A percentile compares a stretch with the other conserved stretches of the same genome.
These are phyloP conservation scores for Drosophila prosaltans DNA, from an alignment of 1,140 invertebrate genomes.

Conservation along the genomic window DNA sequence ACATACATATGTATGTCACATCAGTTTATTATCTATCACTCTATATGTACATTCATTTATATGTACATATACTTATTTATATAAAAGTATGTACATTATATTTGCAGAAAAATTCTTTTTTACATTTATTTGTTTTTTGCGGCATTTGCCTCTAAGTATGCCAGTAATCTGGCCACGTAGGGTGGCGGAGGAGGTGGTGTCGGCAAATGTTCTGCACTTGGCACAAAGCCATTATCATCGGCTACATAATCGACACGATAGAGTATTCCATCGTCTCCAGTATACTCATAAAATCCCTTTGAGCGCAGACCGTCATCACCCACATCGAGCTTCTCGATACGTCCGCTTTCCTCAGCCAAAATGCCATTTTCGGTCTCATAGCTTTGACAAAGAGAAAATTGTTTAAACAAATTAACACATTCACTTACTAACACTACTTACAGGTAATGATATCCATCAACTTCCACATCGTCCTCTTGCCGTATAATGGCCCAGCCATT, in stretches of 20 bases:
- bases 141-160: conserved; percentile 62
- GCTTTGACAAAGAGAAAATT: conserved; percentile 16
- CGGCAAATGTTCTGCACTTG: conserved; percentile 91
- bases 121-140: conserved; percentile 26
- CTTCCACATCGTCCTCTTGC: conserved; percentile 60
- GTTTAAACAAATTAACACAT: too few species aligned
- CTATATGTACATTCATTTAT: too few species aligned
- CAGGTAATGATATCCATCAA: conserved; percentile 81
- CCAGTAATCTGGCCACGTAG: conserved; percentile 66
- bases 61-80: too few species aligned
- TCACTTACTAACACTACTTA: conserved; percentile 33
- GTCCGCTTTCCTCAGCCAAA: conserved; percentile 84
- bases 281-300: conserved; percentile 86
- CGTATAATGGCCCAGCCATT: conserved; percentile 76
- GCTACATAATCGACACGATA: conserved; percentile 89
- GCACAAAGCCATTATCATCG: conserved; percentile 92
- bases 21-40: too few species aligned
- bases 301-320: conserved; percentile 82
- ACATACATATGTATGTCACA: too few species aligned
- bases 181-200: conserved; percentile 83
- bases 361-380: conserved; percentile 87
- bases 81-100: too few species aligned
- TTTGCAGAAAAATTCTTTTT: neutral
- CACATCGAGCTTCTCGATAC: conserved; percentile 82
- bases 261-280: conserved; percentile 80